Conservation (phyloP, 2,797 vertebrate genomes). For the Hydrolagus colliei region DNA sequence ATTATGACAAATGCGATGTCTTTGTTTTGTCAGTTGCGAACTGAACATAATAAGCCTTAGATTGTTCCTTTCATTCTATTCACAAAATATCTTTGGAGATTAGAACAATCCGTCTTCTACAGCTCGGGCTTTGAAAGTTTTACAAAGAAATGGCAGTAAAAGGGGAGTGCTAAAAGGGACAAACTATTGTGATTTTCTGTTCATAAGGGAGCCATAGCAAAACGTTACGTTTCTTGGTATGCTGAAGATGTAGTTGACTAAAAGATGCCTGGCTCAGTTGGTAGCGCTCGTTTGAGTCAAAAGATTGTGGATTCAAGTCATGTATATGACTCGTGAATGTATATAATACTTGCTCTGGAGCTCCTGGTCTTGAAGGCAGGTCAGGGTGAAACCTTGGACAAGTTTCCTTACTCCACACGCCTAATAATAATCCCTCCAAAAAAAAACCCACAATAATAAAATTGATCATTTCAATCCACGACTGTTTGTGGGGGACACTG, state of each 20-base stretch:
- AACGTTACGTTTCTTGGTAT: neutral
- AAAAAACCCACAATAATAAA: too few relatives aligned
- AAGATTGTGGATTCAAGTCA: neutral
- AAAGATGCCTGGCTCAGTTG: neutral
- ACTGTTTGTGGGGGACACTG: too few relatives aligned
- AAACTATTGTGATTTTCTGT: neutral
- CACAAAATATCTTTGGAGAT: neutral
- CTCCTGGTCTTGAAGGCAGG: too few relatives aligned
- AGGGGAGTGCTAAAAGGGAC: neutral
- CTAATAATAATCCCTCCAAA: too few relatives aligned
- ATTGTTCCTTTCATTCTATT: constrained; percentile 1
- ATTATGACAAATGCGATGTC: neutral
- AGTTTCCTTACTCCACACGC: too few relatives aligned
- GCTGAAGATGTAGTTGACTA: neutral
- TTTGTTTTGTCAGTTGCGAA: neutral
- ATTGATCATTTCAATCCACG: too few relatives aligned
- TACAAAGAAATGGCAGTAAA: neutral
- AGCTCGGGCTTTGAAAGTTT: neutral
- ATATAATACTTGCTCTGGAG: too few relatives aligned
- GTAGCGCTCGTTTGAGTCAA: neutral
- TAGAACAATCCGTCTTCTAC: neutral
- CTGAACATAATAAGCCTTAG: too few relatives aligned
- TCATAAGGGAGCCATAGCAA: neutral
- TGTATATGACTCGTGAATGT: too few relatives aligned
- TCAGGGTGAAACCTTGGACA: too few relatives aligned